Percentiles rank a stretch among this genome's conserved stretches.
Evolutionary conservation across 2,888 invertebrate genomes (phyloP).

Genomic region (Geophilus truncorum): DNA sequence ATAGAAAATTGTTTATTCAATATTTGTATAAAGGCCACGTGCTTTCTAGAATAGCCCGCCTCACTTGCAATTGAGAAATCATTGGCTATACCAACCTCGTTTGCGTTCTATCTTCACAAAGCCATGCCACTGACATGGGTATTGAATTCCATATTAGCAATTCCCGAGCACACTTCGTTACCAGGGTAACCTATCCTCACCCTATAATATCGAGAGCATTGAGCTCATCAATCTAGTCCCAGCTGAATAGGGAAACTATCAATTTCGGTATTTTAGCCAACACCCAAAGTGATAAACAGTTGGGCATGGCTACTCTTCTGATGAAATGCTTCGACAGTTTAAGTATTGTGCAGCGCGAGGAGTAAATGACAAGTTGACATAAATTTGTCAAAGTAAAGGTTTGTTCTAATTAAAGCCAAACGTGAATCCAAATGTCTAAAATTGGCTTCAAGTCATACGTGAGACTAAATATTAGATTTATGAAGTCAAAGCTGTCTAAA

Average conservation of each 20-base stretch:
- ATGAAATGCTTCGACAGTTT: background rate
- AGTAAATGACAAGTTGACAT: too few species aligned
- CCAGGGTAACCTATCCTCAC: background rate
- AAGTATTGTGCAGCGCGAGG: background rate
- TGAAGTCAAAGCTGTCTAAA: too few species aligned
- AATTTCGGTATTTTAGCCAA: background rate
- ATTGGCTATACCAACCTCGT: background rate
- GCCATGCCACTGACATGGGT: slow-evolving; percentile 24
- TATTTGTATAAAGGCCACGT: background rate
- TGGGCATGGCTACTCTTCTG: background rate
- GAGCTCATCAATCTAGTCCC: slow-evolving; percentile 3
- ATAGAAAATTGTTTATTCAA: background rate
- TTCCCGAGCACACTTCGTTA: slow-evolving; percentile 6
- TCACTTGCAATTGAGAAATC: background rate
- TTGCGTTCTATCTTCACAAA: background rate
- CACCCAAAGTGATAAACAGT: background rate
- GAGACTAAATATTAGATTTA: too few species aligned
- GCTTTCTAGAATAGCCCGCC: background rate
- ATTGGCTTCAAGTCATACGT: too few species aligned
- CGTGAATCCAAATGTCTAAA: too few species aligned
- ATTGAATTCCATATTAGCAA: slow-evolving; percentile 20
- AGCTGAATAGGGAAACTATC: background rate
- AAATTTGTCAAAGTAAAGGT: too few species aligned
- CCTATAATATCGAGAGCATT: background rate
- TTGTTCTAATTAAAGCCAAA: too few species aligned